phyloP scores from a whole-genome alignment of 2,797 vertebrate species.

The Pantherophis alleghaniensis region DNA sequence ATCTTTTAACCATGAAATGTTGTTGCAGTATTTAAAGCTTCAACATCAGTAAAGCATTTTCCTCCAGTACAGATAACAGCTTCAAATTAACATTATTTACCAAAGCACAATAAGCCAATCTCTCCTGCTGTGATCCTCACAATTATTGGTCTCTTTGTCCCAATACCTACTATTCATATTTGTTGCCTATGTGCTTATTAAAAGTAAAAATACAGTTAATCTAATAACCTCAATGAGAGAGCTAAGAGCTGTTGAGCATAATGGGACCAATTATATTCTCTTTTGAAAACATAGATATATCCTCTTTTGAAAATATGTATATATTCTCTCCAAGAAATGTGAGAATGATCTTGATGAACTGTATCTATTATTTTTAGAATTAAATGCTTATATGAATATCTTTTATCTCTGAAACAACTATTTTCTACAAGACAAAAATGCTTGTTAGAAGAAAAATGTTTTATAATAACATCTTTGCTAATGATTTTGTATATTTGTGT shows the following conservation, averaged over 20 bases:
- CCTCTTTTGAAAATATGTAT: not conserved
- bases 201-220: not conserved
- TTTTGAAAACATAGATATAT: not conserved
- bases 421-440: not conserved
- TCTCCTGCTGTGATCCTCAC: no score
- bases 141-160: not conserved
- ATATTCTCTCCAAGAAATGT: not conserved
- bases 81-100: not conserved
- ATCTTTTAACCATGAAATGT: not conserved
- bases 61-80: not conserved
- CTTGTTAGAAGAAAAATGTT: not conserved
- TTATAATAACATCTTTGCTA: conserved; percentile 37
- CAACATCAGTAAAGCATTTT: not conserved
- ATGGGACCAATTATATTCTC: not conserved
- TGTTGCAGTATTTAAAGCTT: not conserved
- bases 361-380: not conserved
- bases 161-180: not conserved
- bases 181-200: not conserved
- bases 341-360: not conserved
- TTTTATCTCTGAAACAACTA: not conserved
- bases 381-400: not conserved
- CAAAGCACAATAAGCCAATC: no score
- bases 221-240: not conserved
- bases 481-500: conserved; percentile 52
- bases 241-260: not conserved